A percentile compares a stretch with the other conserved stretches of the same genome.
These are phyloP conservation scores for Achlya flavicornis DNA, from an alignment of 2,888 invertebrate species.

Conservation along the genomic window DNA sequence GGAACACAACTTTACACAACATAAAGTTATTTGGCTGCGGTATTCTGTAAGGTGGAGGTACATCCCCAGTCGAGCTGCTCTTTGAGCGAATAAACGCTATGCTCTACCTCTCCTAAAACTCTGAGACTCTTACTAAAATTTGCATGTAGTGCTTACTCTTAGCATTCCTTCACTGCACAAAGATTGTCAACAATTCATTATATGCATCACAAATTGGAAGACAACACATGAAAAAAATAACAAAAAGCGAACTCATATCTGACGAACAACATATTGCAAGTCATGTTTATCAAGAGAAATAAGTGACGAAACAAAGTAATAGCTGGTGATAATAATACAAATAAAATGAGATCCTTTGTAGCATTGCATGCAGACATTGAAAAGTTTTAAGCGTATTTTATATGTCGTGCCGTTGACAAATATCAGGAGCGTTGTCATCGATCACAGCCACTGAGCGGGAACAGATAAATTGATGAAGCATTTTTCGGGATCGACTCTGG, in stretches of 20 bases:
- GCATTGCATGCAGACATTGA: conserved; percentile 20
- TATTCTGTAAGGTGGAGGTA: no score
- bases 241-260: background rate
- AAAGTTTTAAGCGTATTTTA: conserved; percentile 48
- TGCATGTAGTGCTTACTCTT: no score
- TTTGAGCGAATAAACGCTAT: no score
- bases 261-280: background rate
- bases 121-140: no score
- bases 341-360: background rate
- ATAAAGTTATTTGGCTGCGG: no score
- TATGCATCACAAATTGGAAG: background rate
- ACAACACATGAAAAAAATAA: background rate
- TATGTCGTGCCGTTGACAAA: conserved; percentile 57
- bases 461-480: conserved; percentile 66
- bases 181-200: background rate
- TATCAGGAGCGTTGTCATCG: conserved; percentile 58
- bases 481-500: conserved; percentile 55
- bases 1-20: no score
- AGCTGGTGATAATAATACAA: no score
- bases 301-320: background rate
- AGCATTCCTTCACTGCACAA: no score
- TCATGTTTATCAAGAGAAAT: background rate
- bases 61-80: no score
- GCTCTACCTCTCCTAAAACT: no score
- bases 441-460: conserved; percentile 63